These are phyloP conservation scores for Caranx melampygus DNA, from an alignment of 2,113 vertebrate species.

Conservation along the genomic window DNA sequence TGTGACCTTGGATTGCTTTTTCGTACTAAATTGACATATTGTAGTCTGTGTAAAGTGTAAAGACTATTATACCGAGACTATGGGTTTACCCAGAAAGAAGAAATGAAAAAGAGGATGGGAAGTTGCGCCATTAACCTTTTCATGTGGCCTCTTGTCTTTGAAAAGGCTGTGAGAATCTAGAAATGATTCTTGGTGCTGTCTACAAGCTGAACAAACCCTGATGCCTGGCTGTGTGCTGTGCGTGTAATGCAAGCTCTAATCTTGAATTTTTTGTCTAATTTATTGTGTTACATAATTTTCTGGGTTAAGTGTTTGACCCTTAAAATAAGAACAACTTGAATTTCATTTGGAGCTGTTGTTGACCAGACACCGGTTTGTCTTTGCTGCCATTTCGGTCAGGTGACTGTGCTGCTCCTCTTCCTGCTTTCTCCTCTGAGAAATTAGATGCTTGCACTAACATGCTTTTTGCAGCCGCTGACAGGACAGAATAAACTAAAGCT, in stretches of 20 bases:
- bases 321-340: not conserved
- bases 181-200: slow-evolving; percentile 10
- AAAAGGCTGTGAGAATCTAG: slow-evolving; percentile 33
- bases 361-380: not conserved
- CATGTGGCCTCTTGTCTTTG: slow-evolving; percentile 2
- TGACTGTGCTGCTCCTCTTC: slow-evolving; percentile 36
- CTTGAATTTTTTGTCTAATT: not conserved
- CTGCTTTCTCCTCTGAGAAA: slow-evolving; percentile 46
- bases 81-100: slow-evolving; percentile 57
- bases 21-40: not conserved
- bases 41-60: slow-evolving; percentile 10
- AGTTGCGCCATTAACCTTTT: slow-evolving; percentile 52
- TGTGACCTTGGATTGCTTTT: slow-evolving; percentile 5
- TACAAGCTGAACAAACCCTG: not conserved
- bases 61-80: slow-evolving; percentile 10
- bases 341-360: not conserved
- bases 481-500: slow-evolving; percentile 17
- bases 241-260: not conserved
- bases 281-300: not conserved
- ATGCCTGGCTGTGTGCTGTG: not conserved
- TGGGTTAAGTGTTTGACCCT: not conserved
- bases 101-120: slow-evolving; percentile 63
- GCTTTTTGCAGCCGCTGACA: slow-evolving; percentile 7
- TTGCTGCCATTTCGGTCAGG: slow-evolving; percentile 41
- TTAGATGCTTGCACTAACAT: slow-evolving; percentile 28